Percentiles rank a stretch among this genome's conserved stretches.
These are phyloP conservation scores for Theodoxus fluviatilis DNA, from an alignment of 2,888 invertebrate species.

Conservation along the genomic window DNA sequence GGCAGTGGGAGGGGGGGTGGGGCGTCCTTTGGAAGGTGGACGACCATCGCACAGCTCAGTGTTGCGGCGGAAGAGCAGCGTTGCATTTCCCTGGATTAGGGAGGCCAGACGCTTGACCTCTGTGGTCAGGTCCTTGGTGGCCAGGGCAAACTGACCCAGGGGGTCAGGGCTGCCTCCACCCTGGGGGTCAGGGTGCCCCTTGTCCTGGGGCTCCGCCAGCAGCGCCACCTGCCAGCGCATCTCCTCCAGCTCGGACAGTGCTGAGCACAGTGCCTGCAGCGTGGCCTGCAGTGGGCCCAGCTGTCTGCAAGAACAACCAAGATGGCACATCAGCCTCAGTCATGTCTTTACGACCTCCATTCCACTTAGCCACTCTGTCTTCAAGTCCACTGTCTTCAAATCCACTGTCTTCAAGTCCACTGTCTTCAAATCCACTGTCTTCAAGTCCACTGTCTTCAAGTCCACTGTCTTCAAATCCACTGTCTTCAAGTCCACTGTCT, in stretches of 20 bases:
- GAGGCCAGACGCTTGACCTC: slow-evolving; percentile 89
- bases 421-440: too few species aligned
- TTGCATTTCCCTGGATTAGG: slow-evolving; percentile 75
- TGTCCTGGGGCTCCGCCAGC: slow-evolving; percentile 64
- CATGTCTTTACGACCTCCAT: too few species aligned
- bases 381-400: too few species aligned
- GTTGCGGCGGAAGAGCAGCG: slow-evolving; percentile 54
- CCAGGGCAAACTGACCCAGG: slow-evolving; percentile 86
- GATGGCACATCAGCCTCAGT: too few species aligned
- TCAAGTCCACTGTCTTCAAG: too few species aligned
- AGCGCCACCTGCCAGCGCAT: slow-evolving; percentile 52
- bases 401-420: too few species aligned
- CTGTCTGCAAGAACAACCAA: too few species aligned
- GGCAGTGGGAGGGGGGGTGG: not conserved
- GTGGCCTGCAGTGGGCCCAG: slow-evolving; percentile 53
- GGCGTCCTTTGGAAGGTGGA: slow-evolving; percentile 34
- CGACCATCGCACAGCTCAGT: slow-evolving; percentile 43
- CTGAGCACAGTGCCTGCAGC: slow-evolving; percentile 43
- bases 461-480: too few species aligned
- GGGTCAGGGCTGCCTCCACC: slow-evolving; percentile 74
- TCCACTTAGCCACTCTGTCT: too few species aligned
- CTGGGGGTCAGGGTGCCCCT: slow-evolving; percentile 65
- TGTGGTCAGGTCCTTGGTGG: slow-evolving; percentile 84
- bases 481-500: too few species aligned
- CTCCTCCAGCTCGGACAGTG: slow-evolving; percentile 50